phyloP scores from a whole-genome alignment of 2,113 vertebrate species.

The Crotalus horridus region DNA sequence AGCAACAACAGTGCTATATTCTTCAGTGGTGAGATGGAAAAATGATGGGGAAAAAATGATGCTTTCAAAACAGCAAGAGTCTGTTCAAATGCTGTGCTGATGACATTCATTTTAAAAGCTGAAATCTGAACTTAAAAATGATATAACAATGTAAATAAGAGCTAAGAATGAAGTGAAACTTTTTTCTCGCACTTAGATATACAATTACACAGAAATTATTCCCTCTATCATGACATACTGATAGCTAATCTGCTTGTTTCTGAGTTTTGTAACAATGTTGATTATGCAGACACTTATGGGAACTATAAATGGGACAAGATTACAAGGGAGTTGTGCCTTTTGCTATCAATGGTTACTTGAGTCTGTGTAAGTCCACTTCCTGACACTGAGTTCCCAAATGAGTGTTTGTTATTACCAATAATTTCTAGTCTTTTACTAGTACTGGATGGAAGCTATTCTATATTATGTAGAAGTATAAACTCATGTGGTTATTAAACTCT shows the following conservation, averaged over 20 bases:
- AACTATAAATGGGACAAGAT: neutral
- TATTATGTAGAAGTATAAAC: neutral
- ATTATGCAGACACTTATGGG: neutral
- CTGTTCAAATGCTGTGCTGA: neutral
- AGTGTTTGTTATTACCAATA: neutral
- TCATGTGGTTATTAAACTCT: neutral
- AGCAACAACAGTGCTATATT: neutral
- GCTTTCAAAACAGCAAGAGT: neutral
- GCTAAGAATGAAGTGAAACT: neutral
- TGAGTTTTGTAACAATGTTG: neutral
- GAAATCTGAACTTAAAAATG: neutral
- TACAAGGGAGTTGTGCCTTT: fast-evolving
- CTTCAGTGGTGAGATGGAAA: neutral
- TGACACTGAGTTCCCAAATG: neutral
- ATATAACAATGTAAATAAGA: neutral
- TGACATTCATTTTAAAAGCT: neutral
- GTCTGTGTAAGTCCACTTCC: neutral
- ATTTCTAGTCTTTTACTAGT: neutral
- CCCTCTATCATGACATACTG: too few species aligned
- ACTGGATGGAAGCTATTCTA: neutral
- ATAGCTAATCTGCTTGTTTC: neutral
- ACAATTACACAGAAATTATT: neutral
- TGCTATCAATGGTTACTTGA: neutral
- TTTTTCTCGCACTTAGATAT: neutral
- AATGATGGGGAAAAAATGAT: neutral